Percentiles rank a stretch among this genome's conserved stretches.
Evolutionary conservation across 2,888 invertebrate species (phyloP).

Genomic region (Molorchus minor): DNA sequence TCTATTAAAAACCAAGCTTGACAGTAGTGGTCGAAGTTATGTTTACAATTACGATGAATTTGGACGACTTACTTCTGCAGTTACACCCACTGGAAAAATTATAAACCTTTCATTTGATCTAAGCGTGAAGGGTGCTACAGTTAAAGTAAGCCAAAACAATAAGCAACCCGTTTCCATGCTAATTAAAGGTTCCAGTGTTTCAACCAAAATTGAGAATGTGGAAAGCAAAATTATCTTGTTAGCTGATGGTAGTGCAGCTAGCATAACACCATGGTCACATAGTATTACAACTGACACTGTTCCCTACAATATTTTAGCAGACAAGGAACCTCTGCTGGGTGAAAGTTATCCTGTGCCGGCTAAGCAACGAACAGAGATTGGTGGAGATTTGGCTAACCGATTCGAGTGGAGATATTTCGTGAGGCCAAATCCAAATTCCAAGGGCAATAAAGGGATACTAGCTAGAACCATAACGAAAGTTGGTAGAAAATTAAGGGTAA

Average conservation of each 20-base stretch:
- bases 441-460: conserved; percentile 66
- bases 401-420: conserved; percentile 97
- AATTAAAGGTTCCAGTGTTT: conserved; percentile 87
- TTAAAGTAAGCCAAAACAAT: conserved; percentile 84
- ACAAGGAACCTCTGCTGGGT: conserved; percentile 81
- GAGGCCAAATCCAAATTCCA: conserved; percentile 74
- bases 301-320: conserved; percentile 89
- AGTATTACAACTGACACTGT: conserved; percentile 89
- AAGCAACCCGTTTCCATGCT: conserved; percentile 85
- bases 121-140: conserved; percentile 90
- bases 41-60: conserved; percentile 96
- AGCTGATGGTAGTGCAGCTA: conserved; percentile 84
- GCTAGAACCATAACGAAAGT: conserved; percentile 82
- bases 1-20: conserved; percentile 85
- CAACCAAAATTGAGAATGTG: conserved; percentile 82
- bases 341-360: conserved; percentile 93
- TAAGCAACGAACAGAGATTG: conserved; percentile 88
- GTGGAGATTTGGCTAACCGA: conserved; percentile 85
- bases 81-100: conserved; percentile 95
- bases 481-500: conserved; percentile 85
- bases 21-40: conserved; percentile 89
- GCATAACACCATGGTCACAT: conserved; percentile 87
- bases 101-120: conserved; percentile 88
- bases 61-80: conserved; percentile 88
- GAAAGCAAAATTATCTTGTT: conserved; percentile 82